phyloP scores from a whole-genome alignment of 2,113 vertebrate genomes.

The Caranx ignobilis region DNA sequence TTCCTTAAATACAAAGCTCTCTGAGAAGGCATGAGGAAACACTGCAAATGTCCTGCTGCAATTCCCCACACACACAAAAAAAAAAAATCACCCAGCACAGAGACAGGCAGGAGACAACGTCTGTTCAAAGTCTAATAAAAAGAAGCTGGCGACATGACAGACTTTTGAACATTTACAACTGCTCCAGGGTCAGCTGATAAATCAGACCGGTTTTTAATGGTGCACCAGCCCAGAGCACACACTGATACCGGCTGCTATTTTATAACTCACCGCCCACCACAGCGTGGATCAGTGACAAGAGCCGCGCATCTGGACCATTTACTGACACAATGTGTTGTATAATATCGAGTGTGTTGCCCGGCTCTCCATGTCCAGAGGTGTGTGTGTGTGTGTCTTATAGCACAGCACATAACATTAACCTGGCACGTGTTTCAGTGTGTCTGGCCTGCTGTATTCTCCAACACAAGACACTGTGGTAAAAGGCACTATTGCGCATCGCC shows the following conservation, averaged over 20 bases:
- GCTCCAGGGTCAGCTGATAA: not conserved
- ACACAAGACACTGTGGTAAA: not conserved
- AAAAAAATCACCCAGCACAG: not conserved
- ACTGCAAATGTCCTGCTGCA: not conserved
- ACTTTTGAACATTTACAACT: not conserved
- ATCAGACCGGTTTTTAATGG: not conserved
- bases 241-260: not conserved
- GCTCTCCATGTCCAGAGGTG: no score
- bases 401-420: not conserved
- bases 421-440: slow-evolving; percentile 15
- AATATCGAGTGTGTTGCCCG: not conserved
- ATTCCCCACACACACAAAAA: not conserved
- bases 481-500: slow-evolving; percentile 53
- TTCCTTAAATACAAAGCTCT: not conserved
- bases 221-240: not conserved
- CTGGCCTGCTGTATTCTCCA: slow-evolving; percentile 35
- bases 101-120: not conserved
- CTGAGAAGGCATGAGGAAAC: slow-evolving; percentile 17
- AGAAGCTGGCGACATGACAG: not conserved
- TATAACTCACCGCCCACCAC: slow-evolving; percentile 25
- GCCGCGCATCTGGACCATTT: not conserved
- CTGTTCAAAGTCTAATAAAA: not conserved
- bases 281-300: not conserved
- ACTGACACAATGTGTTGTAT: not conserved
- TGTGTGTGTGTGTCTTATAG: not conserved